Percentiles rank a stretch among this genome's conserved stretches.
Evolutionary conservation across 2,888 invertebrate genomes (phyloP).

Genomic region (Boloria euphrosyne): DNA sequence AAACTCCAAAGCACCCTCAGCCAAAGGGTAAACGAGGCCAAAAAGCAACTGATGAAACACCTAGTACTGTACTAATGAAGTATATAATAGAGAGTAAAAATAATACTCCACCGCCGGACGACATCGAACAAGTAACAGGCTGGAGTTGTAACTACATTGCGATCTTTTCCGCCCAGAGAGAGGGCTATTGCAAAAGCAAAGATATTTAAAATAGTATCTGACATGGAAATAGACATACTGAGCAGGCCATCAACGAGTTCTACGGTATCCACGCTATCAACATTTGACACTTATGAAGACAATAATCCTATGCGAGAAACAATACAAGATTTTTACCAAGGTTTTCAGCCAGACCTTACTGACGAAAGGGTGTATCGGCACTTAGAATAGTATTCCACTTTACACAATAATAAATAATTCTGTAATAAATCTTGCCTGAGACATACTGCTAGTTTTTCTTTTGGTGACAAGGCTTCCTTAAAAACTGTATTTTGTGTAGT

Average conservation of each 20-base stretch:
- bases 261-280: conserved; percentile 30
- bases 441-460: conserved; percentile 41
- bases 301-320: conserved; percentile 38
- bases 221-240: conserved; percentile 43
- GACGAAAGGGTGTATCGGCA: conserved; percentile 37
- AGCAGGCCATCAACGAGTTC: conserved; percentile 34
- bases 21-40: conserved; percentile 24
- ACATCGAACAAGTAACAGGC: conserved; percentile 39
- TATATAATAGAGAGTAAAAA: conserved; percentile 38
- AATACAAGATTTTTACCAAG: conserved; percentile 35
- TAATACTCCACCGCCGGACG: conserved; percentile 34
- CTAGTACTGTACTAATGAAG: conserved; percentile 37
- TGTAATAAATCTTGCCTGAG: conserved; percentile 42
- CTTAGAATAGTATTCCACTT: conserved; percentile 24
- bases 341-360: conserved; percentile 28
- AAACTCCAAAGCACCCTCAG: conserved; percentile 25
- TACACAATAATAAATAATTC: conserved; percentile 41
- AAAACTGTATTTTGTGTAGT: conserved; percentile 12
- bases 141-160: conserved; percentile 36
- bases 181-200: conserved; percentile 44
- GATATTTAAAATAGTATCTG: conserved; percentile 41
- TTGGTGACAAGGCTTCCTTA: conserved; percentile 24
- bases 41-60: conserved; percentile 24
- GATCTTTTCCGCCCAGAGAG: conserved; percentile 39
- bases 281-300: conserved; percentile 29